These are phyloP conservation scores for Cisticola juncidis DNA, from an alignment of 2,113 vertebrate genomes.

Conservation along the genomic window DNA sequence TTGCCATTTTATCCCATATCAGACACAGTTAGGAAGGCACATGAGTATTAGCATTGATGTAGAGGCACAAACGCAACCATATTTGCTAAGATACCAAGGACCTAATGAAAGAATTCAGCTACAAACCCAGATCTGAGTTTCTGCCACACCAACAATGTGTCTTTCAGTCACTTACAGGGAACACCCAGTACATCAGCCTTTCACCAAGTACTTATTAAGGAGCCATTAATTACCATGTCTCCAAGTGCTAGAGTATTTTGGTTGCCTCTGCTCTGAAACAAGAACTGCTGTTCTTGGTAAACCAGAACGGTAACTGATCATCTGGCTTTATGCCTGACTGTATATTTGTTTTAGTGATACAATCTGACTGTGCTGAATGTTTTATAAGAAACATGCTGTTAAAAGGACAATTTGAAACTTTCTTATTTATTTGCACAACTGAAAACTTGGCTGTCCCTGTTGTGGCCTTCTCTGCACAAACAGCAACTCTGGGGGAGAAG, in stretches of 20 bases:
- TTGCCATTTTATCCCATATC: background rate
- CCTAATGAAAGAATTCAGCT: background rate
- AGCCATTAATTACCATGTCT: conserved; percentile 22
- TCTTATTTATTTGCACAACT: conserved; percentile 36
- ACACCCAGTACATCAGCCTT: conserved; percentile 37
- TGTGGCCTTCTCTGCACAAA: background rate
- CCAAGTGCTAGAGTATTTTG: background rate
- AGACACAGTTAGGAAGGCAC: background rate
- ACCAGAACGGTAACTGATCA: conserved; percentile 23
- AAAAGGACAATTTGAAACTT: conserved; percentile 10
- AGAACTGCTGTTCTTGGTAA: conserved; percentile 11
- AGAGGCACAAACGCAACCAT: background rate
- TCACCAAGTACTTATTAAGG: conserved; percentile 49
- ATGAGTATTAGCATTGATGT: background rate
- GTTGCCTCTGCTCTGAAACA: background rate
- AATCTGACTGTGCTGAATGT: background rate
- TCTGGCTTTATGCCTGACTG: background rate
- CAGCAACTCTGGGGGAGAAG: background rate
- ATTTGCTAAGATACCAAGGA: background rate
- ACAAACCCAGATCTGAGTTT: background rate
- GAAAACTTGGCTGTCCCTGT: conserved; percentile 8
- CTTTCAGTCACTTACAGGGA: conserved; percentile 19
- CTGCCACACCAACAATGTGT: background rate
- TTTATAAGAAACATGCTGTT: conserved; percentile 46
- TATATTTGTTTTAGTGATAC: conserved; percentile 25